phyloP scores from a whole-genome alignment of 2,113 vertebrate species.

The Trematocara unimaculatum region DNA sequence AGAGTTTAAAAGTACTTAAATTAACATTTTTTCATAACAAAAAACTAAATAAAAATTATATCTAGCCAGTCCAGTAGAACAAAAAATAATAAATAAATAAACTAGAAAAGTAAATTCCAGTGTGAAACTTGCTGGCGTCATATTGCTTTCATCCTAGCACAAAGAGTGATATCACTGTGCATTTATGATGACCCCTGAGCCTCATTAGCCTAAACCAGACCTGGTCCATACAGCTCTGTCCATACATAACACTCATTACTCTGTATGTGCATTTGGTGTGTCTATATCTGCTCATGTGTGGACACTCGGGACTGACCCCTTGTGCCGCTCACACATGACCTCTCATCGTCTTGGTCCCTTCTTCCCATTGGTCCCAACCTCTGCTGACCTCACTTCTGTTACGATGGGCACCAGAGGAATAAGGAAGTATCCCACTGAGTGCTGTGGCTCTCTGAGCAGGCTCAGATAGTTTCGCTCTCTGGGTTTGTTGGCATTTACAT shows the following conservation, averaged over 20 bases:
- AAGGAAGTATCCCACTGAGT: background rate
- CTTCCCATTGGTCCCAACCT: conserved; percentile 31
- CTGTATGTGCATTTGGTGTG: background rate
- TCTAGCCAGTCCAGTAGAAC: background rate
- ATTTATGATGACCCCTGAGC: conserved; percentile 53
- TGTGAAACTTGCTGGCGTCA: background rate
- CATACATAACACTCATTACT: conserved; percentile 37
- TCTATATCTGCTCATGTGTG: background rate
- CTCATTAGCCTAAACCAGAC: conserved; percentile 44
- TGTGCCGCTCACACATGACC: conserved; percentile 40
- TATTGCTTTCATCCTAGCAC: background rate
- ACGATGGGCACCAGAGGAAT: conserved; percentile 38
- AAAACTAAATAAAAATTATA: background rate
- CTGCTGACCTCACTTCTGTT: conserved; percentile 49
- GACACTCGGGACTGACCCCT: conserved; percentile 24
- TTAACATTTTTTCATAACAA: background rate
- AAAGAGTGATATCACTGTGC: conserved; percentile 31
- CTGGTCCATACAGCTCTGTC: conserved; percentile 38
- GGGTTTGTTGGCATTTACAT: background rate
- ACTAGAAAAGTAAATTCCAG: background rate
- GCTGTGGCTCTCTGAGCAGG: background rate
- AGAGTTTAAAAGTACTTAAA: background rate
- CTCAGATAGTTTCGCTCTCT: background rate
- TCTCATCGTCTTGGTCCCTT: conserved; percentile 6
- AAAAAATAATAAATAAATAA: background rate